phyloP scores from a whole-genome alignment of 2,888 invertebrate genomes.

The Archips xylosteana region DNA sequence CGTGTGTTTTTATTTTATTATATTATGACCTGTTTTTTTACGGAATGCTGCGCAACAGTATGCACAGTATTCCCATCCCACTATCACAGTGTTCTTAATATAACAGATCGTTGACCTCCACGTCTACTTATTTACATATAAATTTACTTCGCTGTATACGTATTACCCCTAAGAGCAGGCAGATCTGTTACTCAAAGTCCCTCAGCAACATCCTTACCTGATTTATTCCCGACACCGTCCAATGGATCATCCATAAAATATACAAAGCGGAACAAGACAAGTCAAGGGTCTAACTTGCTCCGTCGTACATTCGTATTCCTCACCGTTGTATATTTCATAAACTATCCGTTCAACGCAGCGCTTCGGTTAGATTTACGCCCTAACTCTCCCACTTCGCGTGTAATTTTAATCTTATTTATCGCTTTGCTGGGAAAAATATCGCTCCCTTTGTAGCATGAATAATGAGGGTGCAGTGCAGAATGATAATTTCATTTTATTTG shows the following conservation, averaged over 20 bases:
- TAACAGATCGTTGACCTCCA: background rate
- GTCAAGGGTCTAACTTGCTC: constrained; percentile 29
- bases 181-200: background rate
- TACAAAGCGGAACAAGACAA: constrained; percentile 22
- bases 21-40: background rate
- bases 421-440: constrained; percentile 52
- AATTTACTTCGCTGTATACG: background rate
- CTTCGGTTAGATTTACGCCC: constrained; percentile 60
- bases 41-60: background rate
- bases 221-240: constrained; percentile 26
- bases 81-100: too few species aligned
- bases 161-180: background rate
- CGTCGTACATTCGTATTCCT: constrained; percentile 50
- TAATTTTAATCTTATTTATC: constrained; percentile 76
- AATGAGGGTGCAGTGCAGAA: constrained; percentile 21
- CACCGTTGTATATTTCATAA: constrained; percentile 51
- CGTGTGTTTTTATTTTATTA: background rate
- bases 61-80: too few species aligned
- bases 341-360: constrained; percentile 54
- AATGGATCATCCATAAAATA: constrained; percentile 38
- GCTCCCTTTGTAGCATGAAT: constrained; percentile 29
- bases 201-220: background rate
- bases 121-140: background rate
- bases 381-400: constrained; percentile 57
- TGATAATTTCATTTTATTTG: constrained; percentile 37